Evolutionary conservation across 2,888 invertebrate species (phyloP).

Genomic region (Digitonthophagus gazella): DNA sequence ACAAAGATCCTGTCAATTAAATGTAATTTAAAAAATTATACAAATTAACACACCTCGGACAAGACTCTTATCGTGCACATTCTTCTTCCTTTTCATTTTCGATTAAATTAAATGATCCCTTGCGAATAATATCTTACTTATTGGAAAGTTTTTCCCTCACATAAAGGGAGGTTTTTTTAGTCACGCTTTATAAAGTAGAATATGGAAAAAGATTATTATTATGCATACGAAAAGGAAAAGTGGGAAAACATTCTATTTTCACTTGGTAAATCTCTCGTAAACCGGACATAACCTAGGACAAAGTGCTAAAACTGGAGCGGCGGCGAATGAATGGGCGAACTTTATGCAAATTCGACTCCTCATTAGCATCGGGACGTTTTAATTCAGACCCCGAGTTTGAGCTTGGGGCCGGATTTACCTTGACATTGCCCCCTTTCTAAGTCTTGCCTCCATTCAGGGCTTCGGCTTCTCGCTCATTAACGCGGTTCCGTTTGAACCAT

Average conservation of each 20-base stretch:
- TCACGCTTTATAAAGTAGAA: too few species aligned
- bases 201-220: too few species aligned
- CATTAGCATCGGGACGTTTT: conserved; percentile 33
- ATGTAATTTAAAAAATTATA: too few species aligned
- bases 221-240: too few species aligned
- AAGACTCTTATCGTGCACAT: too few species aligned
- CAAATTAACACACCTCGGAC: too few species aligned
- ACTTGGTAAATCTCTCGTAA: not conserved
- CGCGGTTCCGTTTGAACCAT: conserved; percentile 2
- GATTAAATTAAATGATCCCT: too few species aligned
- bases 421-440: conserved; percentile 45
- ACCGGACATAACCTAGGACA: not conserved
- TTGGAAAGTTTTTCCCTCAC: too few species aligned
- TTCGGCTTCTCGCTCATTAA: conserved; percentile 4
- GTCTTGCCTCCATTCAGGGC: conserved; percentile 19
- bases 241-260: not conserved
- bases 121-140: too few species aligned
- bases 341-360: conserved; percentile 30
- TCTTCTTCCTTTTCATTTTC: too few species aligned
- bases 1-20: too few species aligned
- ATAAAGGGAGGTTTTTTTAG: too few species aligned
- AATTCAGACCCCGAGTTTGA: conserved; percentile 29
- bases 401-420: conserved; percentile 35
- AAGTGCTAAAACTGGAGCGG: not conserved
- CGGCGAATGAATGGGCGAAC: conserved; percentile 4